These are phyloP conservation scores for Penaeus japonicus DNA, from an alignment of 1,140 invertebrate genomes.

Conservation along the genomic window DNA sequence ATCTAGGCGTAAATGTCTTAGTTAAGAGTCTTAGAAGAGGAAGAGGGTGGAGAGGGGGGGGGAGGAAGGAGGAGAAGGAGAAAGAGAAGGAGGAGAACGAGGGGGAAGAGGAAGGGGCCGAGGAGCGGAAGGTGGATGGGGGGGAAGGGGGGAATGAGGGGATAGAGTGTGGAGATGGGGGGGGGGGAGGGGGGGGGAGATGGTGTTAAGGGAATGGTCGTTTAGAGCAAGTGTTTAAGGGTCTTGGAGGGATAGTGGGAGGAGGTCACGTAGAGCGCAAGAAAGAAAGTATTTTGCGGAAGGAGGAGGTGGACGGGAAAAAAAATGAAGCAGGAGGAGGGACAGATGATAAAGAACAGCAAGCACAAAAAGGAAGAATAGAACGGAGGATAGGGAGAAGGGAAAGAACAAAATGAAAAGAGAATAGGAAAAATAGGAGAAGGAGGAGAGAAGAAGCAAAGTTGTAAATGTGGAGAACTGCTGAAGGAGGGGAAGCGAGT, in stretches of 20 bases:
- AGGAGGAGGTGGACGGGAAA: no score
- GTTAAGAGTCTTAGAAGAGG: not conserved
- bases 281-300: no score
- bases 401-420: not conserved
- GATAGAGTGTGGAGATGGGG: no score
- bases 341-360: not conserved
- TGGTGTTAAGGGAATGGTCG: no score
- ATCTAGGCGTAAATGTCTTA: no score
- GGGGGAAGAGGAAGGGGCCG: not conserved
- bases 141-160: not conserved
- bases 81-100: no score
- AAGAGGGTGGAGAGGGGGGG: not conserved
- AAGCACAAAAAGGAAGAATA: not conserved
- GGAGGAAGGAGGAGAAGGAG: not conserved
- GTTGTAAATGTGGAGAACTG: not conserved
- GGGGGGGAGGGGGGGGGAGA: no score
- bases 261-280: no score
- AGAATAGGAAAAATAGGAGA: not conserved
- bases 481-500: constrained; percentile 9
- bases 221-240: no score
- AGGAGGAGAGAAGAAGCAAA: not conserved
- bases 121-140: no score
- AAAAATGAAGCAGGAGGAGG: not conserved
- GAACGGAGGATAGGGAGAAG: not conserved
- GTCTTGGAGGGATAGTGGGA: no score